Conservation (phyloP, 2,888 invertebrate genomes). For the Drepana falcataria region DNA sequence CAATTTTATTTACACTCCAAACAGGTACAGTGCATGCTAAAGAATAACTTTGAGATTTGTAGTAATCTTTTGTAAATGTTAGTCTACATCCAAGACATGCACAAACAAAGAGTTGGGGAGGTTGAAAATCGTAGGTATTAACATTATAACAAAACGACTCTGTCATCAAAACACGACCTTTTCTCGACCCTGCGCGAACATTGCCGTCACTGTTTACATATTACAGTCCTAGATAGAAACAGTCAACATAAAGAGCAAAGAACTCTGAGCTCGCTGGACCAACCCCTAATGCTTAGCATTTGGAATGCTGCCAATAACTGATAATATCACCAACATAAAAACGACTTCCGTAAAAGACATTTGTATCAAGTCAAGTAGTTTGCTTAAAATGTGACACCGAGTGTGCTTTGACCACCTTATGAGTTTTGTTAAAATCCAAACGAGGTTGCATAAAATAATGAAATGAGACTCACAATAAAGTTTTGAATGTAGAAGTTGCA, state of each 20-base stretch:
- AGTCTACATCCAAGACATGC: slow-evolving; percentile 8
- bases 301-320: slow-evolving; percentile 58
- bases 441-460: background rate
- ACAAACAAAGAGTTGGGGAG: slow-evolving; percentile 10
- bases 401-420: background rate
- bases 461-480: slow-evolving; percentile 17
- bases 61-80: slow-evolving; percentile 10
- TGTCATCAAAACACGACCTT: background rate
- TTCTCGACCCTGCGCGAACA: background rate
- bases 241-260: slow-evolving; percentile 26
- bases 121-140: background rate
- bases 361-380: slow-evolving; percentile 35
- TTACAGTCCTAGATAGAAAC: slow-evolving; percentile 22
- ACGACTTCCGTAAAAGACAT: slow-evolving; percentile 35
- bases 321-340: slow-evolving; percentile 61
- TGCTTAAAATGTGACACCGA: slow-evolving; percentile 17
- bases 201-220: slow-evolving; percentile 8
- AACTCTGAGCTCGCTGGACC: slow-evolving; percentile 24
- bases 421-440: too few relatives aligned
- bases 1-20: slow-evolving; percentile 34
- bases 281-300: slow-evolving; percentile 35
- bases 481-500: slow-evolving; percentile 1
- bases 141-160: background rate
- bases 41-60: slow-evolving; percentile 11
- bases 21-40: slow-evolving; percentile 17